Base-by-base conservation (phyloP, 2,113 vertebrate genomes). In the Geococcyx californianus region DNA sequence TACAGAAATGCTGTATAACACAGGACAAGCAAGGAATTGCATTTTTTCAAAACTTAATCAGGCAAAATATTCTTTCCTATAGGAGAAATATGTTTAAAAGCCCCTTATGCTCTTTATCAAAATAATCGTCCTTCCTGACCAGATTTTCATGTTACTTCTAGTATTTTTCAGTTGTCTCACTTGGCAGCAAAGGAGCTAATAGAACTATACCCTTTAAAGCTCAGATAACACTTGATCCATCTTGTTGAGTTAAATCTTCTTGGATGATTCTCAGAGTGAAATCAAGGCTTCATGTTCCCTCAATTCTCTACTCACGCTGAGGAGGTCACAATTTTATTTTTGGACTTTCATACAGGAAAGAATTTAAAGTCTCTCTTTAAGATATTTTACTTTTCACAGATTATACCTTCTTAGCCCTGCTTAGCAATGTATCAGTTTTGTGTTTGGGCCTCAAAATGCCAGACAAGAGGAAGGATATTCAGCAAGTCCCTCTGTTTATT, bases 401-500 rank as follows among this genome's bases (percentile, higher is more conserved):
- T 52, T 93, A 91, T 59, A 77, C 66, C 81, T 75, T 69, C 91
- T 92, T 90, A 91, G 42, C 36, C 33, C 42, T 76, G 38, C 38
- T 94, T 74, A 83, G 56, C 55, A 85, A 93, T 69, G 90, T 68
- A 87, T 86, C 54, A 66, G 49, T 93, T 95, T 94, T 90, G 82
- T 77, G 64, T 84, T 62, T 83, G 85, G 80, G 94, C 60, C 69
- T 54, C 66, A 93, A 85, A 94, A 95, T 54, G 44, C 60, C 49
- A 84, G 70, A 85, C 7, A 7, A 85, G 51, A 81, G 84, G 54
- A 93, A 90, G 86, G 81, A 74, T 69, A 91, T 90, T 91, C 94
- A 94, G 56, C 93, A 94, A 93, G 90, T 70, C 63, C 62, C 49
- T 44, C 36, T 94, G 84, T 92, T 97, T 97, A 94, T 95, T 97